phyloP scores from a whole-genome alignment of 2,113 vertebrate species.

The Pelecanoides urinatrix region DNA sequence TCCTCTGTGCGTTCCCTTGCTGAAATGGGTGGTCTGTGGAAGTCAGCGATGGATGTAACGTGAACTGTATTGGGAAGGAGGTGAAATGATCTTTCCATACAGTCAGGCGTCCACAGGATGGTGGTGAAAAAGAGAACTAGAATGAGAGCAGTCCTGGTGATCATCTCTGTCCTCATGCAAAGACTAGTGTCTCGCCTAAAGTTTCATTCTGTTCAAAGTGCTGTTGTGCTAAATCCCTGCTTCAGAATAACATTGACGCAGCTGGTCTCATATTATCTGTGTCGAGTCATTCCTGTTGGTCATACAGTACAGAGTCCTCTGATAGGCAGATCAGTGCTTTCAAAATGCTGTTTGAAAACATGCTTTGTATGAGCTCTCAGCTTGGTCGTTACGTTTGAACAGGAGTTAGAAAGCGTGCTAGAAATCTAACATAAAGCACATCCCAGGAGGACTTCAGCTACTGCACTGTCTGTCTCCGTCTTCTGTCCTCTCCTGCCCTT shows the following conservation, averaged over 20 bases:
- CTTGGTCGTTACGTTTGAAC: neutral
- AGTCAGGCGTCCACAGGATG: neutral
- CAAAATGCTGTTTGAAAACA: neutral
- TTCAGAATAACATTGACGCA: neutral
- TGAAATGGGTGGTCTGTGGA: neutral
- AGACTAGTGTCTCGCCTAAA: neutral
- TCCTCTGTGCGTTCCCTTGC: neutral
- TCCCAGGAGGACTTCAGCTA: neutral
- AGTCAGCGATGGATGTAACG: accelerated
- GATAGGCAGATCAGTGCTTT: neutral
- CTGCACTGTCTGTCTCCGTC: accelerated
- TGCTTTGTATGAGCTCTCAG: neutral
- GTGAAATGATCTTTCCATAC: neutral
- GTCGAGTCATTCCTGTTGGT: neutral
- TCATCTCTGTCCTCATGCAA: neutral
- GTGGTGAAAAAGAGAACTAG: neutral
- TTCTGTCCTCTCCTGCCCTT: conserved; percentile 5
- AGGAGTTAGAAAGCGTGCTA: neutral
- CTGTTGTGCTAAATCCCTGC: neutral
- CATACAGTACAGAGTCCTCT: accelerated
- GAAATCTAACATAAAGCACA: neutral
- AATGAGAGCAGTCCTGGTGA: neutral
- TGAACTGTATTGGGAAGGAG: neutral
- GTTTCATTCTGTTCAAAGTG: neutral
- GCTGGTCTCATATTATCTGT: accelerated